A percentile compares a stretch with the other conserved stretches of the same genome.
phyloP scores from a whole-genome alignment of 2,888 invertebrate species.

The Melitaea athalia region DNA sequence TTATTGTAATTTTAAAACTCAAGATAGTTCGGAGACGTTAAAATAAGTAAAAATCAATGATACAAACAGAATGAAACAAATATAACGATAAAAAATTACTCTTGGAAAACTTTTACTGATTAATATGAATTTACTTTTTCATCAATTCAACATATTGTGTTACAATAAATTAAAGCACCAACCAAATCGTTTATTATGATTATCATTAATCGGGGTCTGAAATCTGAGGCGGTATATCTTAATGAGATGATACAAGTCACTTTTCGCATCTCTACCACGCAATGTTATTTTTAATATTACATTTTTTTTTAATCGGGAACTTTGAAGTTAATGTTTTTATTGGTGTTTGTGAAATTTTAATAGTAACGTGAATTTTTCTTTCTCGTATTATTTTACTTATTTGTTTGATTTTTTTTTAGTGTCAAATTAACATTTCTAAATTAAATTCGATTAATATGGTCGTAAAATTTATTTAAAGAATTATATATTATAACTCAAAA shows the following conservation, averaged over 20 bases:
- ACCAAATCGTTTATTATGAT: constrained; percentile 27
- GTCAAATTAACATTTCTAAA: too few species aligned
- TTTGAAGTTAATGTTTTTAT: background rate
- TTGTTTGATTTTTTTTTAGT: too few species aligned
- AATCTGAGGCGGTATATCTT: constrained; percentile 11
- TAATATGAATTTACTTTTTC: background rate
- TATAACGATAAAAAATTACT: background rate
- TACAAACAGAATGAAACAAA: background rate
- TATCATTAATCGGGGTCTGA: constrained; percentile 29
- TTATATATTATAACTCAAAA: too few species aligned
- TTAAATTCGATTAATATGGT: too few species aligned
- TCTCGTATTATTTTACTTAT: too few species aligned
- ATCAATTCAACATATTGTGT: constrained; percentile 1
- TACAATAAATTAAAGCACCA: constrained; percentile 24
- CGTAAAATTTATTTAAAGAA: too few species aligned
- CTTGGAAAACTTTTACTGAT: background rate
- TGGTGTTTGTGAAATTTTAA: too few species aligned
- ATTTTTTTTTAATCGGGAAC: background rate
- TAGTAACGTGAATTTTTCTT: too few species aligned
- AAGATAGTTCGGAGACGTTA: too few species aligned
- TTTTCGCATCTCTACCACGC: constrained; percentile 13
- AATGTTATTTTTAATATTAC: background rate
- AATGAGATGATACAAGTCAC: constrained; percentile 24
- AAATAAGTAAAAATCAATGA: too few species aligned
- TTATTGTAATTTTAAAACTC: too few species aligned